Base-by-base conservation (phyloP, 2,797 vertebrate species). In the Cottoperca gobio region DNA sequence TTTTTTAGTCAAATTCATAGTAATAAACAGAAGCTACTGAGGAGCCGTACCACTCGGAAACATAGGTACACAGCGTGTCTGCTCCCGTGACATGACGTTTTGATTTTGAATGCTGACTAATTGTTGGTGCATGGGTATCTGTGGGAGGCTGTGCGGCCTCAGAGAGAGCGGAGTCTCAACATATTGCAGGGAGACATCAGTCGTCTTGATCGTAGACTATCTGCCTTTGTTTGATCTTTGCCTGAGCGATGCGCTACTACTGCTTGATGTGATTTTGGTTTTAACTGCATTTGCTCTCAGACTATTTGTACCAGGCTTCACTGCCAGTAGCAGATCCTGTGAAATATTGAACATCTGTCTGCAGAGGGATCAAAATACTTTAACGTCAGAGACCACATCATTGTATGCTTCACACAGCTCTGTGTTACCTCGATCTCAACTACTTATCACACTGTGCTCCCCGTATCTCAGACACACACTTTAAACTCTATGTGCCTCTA, bases 11-110 rank as follows among this genome's bases (percentile, higher is more conserved):
- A 97, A 94, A 94, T 95, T 95, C 96, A 93, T 97, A 97, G 95
- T 98, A 96, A 95, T 98, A 98, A 96, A 93, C 95, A 97, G 97
- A 99, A 96, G 97, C 95, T 98, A 95, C 97, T 97, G 97, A 96
- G 96, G 97, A 97, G 95, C 91, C 95, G 96, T 96, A 95, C 93
- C 87, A 93, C 96, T 93, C 83, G 96, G 96, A 99, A 94, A 95
- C 94, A 96, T 97, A 99, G 97, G 97, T 99, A 99, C 94, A 95
- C 94, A 93, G 95, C 95, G 94, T 94, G 95, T 95, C 91, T 91
- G 93, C 93, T 88, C 91, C 94, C 94, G 93, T 82, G 93, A 94
- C 91, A 89, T 96, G 93, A 90, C 86, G n/a, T 63, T 76, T 79
- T 62, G 78, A 92, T 95, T 94, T 96, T 97, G 97, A 99, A 99